phyloP scores from a whole-genome alignment of 2,113 vertebrate species.

The Ptychochromis oligacanthus region DNA sequence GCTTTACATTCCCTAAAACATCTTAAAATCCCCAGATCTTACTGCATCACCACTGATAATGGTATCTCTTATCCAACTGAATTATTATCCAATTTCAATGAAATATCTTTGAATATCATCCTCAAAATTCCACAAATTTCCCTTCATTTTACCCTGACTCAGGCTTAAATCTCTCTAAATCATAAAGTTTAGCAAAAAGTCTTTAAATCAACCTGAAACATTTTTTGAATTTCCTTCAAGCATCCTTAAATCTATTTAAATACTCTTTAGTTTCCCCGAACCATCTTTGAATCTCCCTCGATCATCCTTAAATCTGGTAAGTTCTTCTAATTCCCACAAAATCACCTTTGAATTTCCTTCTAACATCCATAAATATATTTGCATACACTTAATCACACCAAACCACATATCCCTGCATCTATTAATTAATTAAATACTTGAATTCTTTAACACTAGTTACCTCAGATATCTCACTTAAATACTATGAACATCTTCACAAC shows the following conservation, averaged over 20 bases:
- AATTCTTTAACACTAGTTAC: background rate
- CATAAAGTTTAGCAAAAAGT: too few relatives aligned
- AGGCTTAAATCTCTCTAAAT: too few relatives aligned
- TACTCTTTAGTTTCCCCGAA: background rate
- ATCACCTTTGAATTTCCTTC: background rate
- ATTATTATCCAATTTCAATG: background rate
- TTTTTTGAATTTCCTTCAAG: too few relatives aligned
- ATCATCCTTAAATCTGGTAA: background rate
- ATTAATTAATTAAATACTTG: too few relatives aligned
- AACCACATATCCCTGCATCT: too few relatives aligned
- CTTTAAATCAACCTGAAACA: too few relatives aligned
- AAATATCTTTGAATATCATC: background rate
- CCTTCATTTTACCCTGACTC: background rate
- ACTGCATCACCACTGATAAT: background rate
- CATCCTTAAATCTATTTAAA: background rate
- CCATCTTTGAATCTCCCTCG: background rate
- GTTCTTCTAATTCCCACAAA: too few relatives aligned
- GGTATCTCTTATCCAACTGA: background rate
- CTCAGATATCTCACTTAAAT: too few relatives aligned
- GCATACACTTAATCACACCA: too few relatives aligned
- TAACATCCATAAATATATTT: background rate
- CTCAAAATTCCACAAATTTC: background rate
- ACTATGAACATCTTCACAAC: too few relatives aligned
- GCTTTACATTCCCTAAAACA: background rate
- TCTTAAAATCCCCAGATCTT: background rate